Evolutionary conservation across 2,113 vertebrate species (phyloP).

Genomic region (Percina caprodes): DNA sequence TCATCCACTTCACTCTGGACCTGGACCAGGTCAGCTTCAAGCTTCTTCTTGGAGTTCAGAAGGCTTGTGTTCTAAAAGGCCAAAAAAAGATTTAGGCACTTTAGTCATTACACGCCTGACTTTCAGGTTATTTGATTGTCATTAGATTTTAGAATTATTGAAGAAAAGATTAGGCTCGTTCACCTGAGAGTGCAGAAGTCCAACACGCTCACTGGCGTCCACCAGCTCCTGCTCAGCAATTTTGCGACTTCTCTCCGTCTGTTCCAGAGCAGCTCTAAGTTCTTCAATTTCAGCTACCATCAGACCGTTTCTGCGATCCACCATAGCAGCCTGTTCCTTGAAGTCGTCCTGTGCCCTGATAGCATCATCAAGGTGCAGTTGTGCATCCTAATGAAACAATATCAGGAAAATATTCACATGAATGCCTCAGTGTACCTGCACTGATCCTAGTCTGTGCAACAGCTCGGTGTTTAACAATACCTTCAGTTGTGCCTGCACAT

Average conservation of each 20-base stretch:
- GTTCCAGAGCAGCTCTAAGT: slow-evolving; percentile 79
- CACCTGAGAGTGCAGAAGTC: too few species aligned
- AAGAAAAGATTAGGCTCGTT: too few species aligned
- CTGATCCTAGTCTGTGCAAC: background rate
- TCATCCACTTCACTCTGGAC: background rate
- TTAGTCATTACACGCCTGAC: too few species aligned
- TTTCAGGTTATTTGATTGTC: too few species aligned
- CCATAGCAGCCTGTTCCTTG: slow-evolving; percentile 88
- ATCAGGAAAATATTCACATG: background rate
- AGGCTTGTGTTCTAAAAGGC: too few species aligned
- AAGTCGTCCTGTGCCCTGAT: slow-evolving; percentile 85
- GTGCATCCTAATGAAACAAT: slow-evolving; percentile 83
- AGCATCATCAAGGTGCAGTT: slow-evolving; percentile 90
- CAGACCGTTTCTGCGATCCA: slow-evolving; percentile 87
- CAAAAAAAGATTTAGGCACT: too few species aligned
- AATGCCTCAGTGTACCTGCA: background rate
- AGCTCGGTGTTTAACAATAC: slow-evolving; percentile 48
- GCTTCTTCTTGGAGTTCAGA: too few species aligned
- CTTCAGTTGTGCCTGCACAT: slow-evolving; percentile 83
- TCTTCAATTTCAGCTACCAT: slow-evolving; percentile 87
- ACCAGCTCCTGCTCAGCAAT: too few species aligned
- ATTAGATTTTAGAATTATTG: too few species aligned
- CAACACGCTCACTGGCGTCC: too few species aligned
- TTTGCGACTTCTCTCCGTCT: too few species aligned
- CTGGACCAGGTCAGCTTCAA: too few species aligned